Evolutionary conservation across 2,888 invertebrate species (phyloP).

Genomic region (Stenoptilia bipunctidactyla): DNA sequence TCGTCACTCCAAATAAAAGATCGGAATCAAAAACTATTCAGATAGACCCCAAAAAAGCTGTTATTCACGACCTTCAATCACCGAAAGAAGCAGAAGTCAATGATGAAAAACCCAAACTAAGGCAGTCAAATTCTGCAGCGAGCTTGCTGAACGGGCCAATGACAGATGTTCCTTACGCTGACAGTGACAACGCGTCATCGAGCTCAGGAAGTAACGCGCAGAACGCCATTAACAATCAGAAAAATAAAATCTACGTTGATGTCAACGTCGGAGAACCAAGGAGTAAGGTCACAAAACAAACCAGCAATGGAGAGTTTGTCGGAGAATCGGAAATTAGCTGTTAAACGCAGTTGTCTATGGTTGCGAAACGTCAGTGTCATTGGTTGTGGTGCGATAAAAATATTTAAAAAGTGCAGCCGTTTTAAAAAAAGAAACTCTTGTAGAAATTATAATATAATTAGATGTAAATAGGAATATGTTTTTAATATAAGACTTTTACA

Average conservation of each 20-base stretch:
- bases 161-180: constrained; percentile 62
- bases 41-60: constrained; percentile 63
- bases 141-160: constrained; percentile 61
- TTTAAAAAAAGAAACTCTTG: constrained; percentile 15
- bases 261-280: constrained; percentile 22
- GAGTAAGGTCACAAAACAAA: constrained; percentile 52
- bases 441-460: constrained; percentile 24
- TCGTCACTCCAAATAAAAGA: constrained; percentile 58
- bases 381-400: constrained; percentile 15
- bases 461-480: constrained; percentile 33
- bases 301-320: constrained; percentile 37
- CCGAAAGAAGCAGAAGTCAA: constrained; percentile 35
- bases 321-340: constrained; percentile 78
- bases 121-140: constrained; percentile 54
- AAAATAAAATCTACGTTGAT: constrained; percentile 34
- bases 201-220: constrained; percentile 38
- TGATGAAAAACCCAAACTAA: constrained; percentile 44
- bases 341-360: constrained; percentile 36
- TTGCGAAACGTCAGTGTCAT: background rate
- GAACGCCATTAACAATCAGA: constrained; percentile 26
- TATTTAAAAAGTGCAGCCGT: constrained; percentile 21
- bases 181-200: constrained; percentile 57
- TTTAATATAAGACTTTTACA: constrained; percentile 20
- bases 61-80: constrained; percentile 51
- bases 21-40: constrained; percentile 61